Evolutionary conservation across 1,140 invertebrate genomes (phyloP), one percentile per base, ranked within the genome.

Genomic region (Drosophila elegans): DNA sequence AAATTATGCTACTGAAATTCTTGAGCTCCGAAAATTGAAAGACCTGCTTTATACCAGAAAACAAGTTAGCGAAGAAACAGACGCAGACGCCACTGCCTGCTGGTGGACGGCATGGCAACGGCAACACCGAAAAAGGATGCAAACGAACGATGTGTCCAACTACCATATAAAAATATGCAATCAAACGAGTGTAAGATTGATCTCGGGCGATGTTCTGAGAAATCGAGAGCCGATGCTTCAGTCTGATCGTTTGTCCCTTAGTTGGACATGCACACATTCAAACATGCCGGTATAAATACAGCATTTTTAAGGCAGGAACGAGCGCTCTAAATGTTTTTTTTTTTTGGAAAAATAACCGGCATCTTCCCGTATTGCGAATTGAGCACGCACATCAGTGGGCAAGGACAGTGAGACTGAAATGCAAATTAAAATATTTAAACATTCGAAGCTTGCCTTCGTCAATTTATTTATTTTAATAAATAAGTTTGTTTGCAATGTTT

Each of bases 141-240:
- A 62, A 74, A 55, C 60, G 77, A 84, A 74, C 80, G 84, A 89
- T 88, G 77, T 88, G 76, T 49, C 66, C 84, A 80, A 84, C 84
- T 83, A 88, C 84, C 80, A 80, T 84, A 89, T 89, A 89, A 89
- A 88, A 88, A 88, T 88, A 84, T 89, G 80, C 84, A 89, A 88
- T 89, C 84, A 84, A 75, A 80, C 59, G 73, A 79, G 59, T 76
- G 55, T 89, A 78, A 88, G 83, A 89, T 89, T 89, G 84, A 88
- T 88, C 80, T 88, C 77, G 68, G 74, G 62, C 74, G 84, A 89
- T 89, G 78, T 88, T 88, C 84, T 76, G 59, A 77, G 84, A 88
- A 88, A 80, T 62, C 51, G 53, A 55, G 64, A 82, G 49, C 56
- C 53, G 25, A 51, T 69, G 49, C 42, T 61, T 32, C 78, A 56